These are phyloP conservation scores for Zapus hudsonius DNA, from an alignment of 2,113 vertebrate species.

Conservation along the genomic window DNA sequence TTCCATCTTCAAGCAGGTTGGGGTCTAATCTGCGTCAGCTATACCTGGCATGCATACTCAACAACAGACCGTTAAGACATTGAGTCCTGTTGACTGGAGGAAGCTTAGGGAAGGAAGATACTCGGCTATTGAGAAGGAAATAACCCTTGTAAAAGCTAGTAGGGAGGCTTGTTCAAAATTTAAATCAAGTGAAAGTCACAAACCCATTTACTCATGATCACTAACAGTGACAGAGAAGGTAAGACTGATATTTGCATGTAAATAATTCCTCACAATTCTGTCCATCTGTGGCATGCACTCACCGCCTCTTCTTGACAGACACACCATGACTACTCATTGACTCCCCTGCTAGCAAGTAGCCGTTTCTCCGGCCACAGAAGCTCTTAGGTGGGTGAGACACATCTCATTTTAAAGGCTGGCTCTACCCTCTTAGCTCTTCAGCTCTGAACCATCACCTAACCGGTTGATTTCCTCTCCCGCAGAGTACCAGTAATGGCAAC, in stretches of 20 bases:
- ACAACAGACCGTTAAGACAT: not conserved
- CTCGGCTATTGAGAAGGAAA: not conserved
- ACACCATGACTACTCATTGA: no score
- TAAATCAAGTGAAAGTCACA: not conserved
- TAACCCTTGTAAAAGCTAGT: not conserved
- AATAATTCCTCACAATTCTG: not conserved
- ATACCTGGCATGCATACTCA: no score
- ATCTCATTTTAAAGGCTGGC: not conserved
- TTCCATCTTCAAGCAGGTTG: not conserved
- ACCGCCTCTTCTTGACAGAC: not conserved
- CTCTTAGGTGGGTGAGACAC: not conserved
- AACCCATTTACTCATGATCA: not conserved
- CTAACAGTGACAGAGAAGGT: not conserved
- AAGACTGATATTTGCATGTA: not conserved
- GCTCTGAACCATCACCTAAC: not conserved
- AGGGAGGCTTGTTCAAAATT: not conserved
- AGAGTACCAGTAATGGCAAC: not conserved
- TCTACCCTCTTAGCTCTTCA: not conserved
- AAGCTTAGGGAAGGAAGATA: constrained; percentile 26
- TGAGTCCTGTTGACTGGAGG: no score
- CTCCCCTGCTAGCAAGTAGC: not conserved
- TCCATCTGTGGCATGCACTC: not conserved
- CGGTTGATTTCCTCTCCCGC: not conserved
- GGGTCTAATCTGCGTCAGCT: not conserved
- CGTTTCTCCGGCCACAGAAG: not conserved